Evolutionary conservation across 2,113 vertebrate species (phyloP).

Genomic region (Marmota monax): DNA sequence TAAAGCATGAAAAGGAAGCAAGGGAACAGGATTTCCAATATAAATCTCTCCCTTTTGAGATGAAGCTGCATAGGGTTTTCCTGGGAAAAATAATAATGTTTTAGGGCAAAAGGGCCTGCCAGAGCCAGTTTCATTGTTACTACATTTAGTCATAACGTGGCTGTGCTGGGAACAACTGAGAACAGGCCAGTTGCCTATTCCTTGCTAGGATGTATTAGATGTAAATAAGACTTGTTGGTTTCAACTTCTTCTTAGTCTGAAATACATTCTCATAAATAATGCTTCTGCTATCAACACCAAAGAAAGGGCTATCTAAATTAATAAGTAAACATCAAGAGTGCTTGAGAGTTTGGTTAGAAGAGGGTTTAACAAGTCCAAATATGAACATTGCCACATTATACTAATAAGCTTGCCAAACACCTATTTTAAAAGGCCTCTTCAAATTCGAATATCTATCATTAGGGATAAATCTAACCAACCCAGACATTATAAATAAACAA

Average conservation of each 20-base stretch:
- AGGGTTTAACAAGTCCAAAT: conserved; percentile 1
- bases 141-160: conserved; percentile 35
- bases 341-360: neutral
- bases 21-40: neutral
- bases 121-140: neutral
- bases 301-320: neutral
- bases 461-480: conserved; percentile 23
- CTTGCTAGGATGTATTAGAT: neutral
- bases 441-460: conserved; percentile 50
- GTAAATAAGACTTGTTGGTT: conserved; percentile 44
- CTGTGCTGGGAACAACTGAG: neutral
- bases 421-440: conserved; percentile 42
- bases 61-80: neutral
- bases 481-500: neutral
- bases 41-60: conserved; percentile 30
- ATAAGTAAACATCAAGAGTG: neutral
- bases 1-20: conserved; percentile 33
- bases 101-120: neutral
- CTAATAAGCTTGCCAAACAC: neutral
- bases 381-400: neutral
- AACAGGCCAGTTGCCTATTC: neutral
- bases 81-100: conserved; percentile 13
- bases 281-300: neutral
- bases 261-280: neutral
- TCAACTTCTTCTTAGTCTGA: conserved; percentile 42